Evolutionary conservation across 2,888 invertebrate genomes (phyloP), one percentile per base, ranked within the genome.

Genomic region (Rhorus exstirpatorius): DNA sequence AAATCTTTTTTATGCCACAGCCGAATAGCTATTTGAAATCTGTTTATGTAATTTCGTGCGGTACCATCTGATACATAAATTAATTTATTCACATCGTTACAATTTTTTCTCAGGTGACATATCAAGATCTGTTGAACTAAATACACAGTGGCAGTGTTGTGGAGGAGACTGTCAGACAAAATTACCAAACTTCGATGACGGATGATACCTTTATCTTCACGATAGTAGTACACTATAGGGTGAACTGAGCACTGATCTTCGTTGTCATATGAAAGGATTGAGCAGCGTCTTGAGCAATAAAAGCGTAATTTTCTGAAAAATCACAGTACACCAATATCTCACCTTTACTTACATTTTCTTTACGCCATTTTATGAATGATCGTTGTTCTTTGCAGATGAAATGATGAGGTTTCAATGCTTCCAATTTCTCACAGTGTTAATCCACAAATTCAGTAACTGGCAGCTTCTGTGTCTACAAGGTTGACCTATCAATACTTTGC

Each of bases 181-280:
- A 79, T 14, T 38, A 68, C 61, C n/a, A 60, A 35, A 44, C 78
- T 79, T n/a, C 10, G 6, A 61, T 86, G 83, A 3, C 31, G 2
- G 8, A 65, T 4, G 2, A 80, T 35, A 38, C 58, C 17, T 19
- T 49, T 44, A 10, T 35, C 44, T 17, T n/a, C 12, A 74, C 61
- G 72, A 21, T 81, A 84, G 77, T 84, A 84, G 44, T 72, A 21
- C 6, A 83, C 75, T 7, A 70, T 55, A n/a, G 86, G 19, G 60
- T 46, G 51, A 26, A 86, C 41, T 0, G 83, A 74, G 7, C 75
- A 72, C 46, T 81, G 79, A 67, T 76, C 77, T 21, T 82, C 79
- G 31, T 82, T 82, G 10, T 63, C 82, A 31, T n/a, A 74, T 82
- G 83, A 55, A 83, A 83, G 35, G 60, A 60, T 31, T 80, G 80